phyloP scores from a whole-genome alignment of 2,888 invertebrate genomes.

The Erannis defoliaria region DNA sequence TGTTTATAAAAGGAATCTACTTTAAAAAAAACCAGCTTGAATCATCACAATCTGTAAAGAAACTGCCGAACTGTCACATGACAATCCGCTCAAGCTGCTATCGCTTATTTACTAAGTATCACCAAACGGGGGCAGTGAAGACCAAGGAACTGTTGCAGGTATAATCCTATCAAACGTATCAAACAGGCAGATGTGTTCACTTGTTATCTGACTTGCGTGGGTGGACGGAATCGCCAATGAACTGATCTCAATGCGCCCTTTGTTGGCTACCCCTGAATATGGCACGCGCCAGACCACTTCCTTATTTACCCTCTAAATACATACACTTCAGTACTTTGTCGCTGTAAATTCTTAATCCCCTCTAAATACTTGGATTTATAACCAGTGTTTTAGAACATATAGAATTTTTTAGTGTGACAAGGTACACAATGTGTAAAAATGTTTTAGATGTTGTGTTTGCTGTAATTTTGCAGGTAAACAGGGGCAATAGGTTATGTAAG shows the following conservation, averaged over 20 bases:
- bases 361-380: not conserved
- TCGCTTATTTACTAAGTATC: slow-evolving; percentile 22
- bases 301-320: slow-evolving; percentile 67
- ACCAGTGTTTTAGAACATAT: not conserved
- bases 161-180: slow-evolving; percentile 56
- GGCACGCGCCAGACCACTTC: slow-evolving; percentile 73
- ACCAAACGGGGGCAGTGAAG: slow-evolving; percentile 30
- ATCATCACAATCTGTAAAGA: slow-evolving; percentile 11
- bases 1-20: not conserved
- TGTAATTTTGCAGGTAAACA: slow-evolving; percentile 43
- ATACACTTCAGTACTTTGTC: slow-evolving; percentile 31
- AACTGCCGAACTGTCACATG: slow-evolving; percentile 19
- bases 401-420: not conserved
- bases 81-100: slow-evolving; percentile 13
- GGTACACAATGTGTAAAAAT: not conserved
- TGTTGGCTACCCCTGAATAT: slow-evolving; percentile 75
- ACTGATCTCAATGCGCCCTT: slow-evolving; percentile 78
- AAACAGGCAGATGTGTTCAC: slow-evolving; percentile 80
- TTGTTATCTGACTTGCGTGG: slow-evolving; percentile 82
- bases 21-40: not conserved
- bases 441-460: not conserved
- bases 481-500: slow-evolving; percentile 41
- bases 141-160: slow-evolving; percentile 37
- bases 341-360: not conserved
- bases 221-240: slow-evolving; percentile 77